These are phyloP conservation scores for Heliconius himera DNA, from an alignment of 1,140 invertebrate genomes.

Conservation along the genomic window DNA sequence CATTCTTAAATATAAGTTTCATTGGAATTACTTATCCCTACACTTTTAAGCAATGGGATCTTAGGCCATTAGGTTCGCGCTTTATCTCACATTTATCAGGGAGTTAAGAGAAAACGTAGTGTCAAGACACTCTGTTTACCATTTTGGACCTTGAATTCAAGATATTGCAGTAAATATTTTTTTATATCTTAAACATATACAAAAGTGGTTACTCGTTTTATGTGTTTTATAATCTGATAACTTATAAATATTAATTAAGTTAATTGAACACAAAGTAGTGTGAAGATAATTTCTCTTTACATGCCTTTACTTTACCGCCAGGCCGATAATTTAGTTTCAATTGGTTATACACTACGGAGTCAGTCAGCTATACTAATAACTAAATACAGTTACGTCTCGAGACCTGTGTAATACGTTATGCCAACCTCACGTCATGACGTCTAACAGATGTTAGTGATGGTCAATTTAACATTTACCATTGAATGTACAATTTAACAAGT, in stretches of 20 bases:
- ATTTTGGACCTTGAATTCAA: no score
- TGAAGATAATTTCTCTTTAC: conserved; percentile 13
- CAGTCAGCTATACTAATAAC: not conserved
- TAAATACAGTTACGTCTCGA: conserved; percentile 18
- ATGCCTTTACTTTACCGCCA: not conserved
- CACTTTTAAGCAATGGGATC: no score
- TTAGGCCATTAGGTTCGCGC: no score
- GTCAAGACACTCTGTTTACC: no score
- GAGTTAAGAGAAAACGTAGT: no score
- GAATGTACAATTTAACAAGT: not conserved
- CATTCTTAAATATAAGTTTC: no score
- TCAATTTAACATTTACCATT: conserved; percentile 12
- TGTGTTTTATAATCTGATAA: not conserved
- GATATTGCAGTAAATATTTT: not conserved
- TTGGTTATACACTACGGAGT: not conserved
- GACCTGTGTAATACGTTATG: conserved; percentile 28
- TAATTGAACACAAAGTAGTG: not conserved
- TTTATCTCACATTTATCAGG: no score
- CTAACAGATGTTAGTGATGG: conserved; percentile 1
- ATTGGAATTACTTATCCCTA: no score
- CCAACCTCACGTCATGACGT: conserved; percentile 32
- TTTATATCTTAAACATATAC: not conserved
- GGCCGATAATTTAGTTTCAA: conserved; percentile 18
- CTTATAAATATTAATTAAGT: conserved; percentile 1
- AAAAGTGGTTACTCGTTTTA: not conserved